Conservation (phyloP, 2,888 invertebrate genomes). For the Xanthia togata region DNA sequence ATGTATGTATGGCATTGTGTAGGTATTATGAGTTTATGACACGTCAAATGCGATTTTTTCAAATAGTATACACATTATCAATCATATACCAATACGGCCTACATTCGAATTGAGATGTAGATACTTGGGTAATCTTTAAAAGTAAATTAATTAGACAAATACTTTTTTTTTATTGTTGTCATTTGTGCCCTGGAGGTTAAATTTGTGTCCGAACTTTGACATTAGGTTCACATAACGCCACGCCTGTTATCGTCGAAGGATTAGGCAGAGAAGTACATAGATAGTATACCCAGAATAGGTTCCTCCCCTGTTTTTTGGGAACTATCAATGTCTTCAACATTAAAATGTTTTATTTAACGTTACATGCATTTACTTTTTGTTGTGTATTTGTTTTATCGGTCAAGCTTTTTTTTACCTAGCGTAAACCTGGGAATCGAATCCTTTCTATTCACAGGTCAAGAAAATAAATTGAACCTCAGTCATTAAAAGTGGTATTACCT, state of each 20-base stretch:
- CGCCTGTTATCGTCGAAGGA: no score
- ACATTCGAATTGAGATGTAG: not conserved
- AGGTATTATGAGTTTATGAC: not conserved
- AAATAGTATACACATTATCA: conserved; percentile 11
- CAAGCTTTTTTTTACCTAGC: not conserved
- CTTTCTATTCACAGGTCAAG: not conserved
- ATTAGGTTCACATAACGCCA: no score
- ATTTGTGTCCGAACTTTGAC: no score
- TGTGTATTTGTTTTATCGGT: not conserved
- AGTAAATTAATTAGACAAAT: conserved; percentile 5
- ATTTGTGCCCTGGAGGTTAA: no score
- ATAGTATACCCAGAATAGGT: not conserved
- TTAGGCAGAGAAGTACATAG: no score
- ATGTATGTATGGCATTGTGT: not conserved
- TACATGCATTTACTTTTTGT: not conserved
- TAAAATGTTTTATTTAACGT: not conserved
- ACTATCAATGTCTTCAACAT: not conserved
- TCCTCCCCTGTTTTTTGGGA: not conserved
- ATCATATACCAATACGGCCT: conserved; percentile 10
- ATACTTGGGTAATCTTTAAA: not conserved
- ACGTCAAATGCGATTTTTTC: not conserved
- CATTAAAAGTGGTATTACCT: not conserved
- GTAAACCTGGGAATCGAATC: no score
- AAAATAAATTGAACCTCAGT: no score
- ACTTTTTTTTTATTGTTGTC: no score